Percentiles rank a stretch among this genome's conserved stretches.
These are phyloP conservation scores for Rafetus swinhoei DNA, from an alignment of 2,113 vertebrate genomes.

Conservation along the genomic window DNA sequence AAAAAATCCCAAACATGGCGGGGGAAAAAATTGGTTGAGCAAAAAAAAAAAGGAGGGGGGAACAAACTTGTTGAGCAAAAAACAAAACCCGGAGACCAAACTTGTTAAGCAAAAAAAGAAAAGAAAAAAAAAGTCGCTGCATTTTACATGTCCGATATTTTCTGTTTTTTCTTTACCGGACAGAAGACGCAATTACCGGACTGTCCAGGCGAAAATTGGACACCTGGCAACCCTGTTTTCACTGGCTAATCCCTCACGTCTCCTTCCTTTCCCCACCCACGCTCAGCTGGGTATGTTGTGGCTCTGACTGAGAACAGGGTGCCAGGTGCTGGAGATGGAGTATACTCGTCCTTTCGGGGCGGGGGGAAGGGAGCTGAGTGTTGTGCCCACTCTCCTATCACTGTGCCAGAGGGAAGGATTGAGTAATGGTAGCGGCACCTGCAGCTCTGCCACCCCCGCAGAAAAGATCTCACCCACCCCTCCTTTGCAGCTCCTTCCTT, in stretches of 20 bases:
- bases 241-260: accelerated
- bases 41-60: too few relatives aligned
- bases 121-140: too few relatives aligned
- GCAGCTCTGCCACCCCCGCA: accelerated
- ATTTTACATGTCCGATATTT: too few relatives aligned
- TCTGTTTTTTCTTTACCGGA: too few relatives aligned
- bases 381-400: accelerated
- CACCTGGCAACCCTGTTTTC: too few relatives aligned
- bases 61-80: too few relatives aligned
- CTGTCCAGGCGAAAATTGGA: too few relatives aligned
- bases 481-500: background rate
- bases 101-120: too few relatives aligned
- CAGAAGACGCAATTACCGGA: too few relatives aligned
- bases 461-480: background rate
- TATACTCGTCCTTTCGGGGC: background rate
- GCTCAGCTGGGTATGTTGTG: background rate
- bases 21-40: too few relatives aligned
- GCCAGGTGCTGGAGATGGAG: background rate
- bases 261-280: background rate
- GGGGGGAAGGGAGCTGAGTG: background rate
- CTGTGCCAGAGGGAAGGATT: accelerated
- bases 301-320: background rate
- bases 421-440: background rate
- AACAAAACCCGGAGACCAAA: too few relatives aligned
- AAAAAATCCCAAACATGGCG: too few relatives aligned